These are phyloP conservation scores for Podocnemis expansa DNA, from an alignment of 2,113 vertebrate species.

Conservation along the genomic window DNA sequence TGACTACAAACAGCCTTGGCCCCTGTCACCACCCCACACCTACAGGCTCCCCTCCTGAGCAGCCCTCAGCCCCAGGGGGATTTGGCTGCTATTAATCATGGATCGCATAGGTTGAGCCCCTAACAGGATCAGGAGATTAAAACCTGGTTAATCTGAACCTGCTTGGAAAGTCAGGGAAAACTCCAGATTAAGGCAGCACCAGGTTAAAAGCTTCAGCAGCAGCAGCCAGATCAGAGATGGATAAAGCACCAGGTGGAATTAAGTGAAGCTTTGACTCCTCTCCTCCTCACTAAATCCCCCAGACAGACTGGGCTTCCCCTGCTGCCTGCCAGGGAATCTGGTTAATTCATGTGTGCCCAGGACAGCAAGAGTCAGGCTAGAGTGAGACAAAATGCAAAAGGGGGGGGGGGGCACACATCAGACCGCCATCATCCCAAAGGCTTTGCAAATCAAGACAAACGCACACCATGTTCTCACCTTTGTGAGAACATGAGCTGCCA, in stretches of 20 bases:
- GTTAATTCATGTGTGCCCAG: not conserved
- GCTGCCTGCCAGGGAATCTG: not conserved
- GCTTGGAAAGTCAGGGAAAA: not conserved
- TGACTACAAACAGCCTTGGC: too few species aligned
- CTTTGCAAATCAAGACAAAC: not conserved
- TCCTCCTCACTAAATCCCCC: not conserved
- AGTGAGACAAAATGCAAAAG: not conserved
- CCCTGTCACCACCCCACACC: not conserved
- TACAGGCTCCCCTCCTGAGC: rapidly evolving
- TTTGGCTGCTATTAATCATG: conserved; percentile 28
- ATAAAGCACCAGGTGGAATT: not conserved
- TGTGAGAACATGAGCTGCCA: not conserved
- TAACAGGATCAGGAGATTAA: conserved; percentile 69
- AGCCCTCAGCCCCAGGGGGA: not conserved
- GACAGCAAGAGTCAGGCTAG: not conserved
- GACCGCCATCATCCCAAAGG: not conserved
- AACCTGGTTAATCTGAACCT: conserved; percentile 39
- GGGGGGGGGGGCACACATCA: not conserved
- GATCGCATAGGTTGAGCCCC: conserved; percentile 41
- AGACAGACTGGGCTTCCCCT: not conserved
- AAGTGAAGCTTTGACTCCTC: not conserved
- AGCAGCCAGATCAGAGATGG: not conserved
- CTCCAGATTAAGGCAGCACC: not conserved
- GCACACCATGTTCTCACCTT: not conserved
- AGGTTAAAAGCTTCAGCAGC: not conserved